These are phyloP conservation scores for Natrix natrix DNA, from an alignment of 2,797 vertebrate genomes.

Conservation along the genomic window DNA sequence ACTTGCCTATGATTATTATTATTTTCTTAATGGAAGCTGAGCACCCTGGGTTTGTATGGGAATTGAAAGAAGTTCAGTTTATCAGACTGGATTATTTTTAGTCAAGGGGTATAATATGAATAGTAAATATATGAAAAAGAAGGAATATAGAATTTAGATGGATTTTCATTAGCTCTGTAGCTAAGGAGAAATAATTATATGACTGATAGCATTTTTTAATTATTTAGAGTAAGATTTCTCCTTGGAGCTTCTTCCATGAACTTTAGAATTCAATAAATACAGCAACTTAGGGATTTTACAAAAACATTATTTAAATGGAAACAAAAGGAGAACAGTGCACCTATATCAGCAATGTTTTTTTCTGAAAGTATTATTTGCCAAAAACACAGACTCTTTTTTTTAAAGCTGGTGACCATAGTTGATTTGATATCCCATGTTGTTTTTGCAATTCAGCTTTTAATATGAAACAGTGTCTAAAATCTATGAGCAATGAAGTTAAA, in stretches of 20 bases:
- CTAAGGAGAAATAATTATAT: neutral
- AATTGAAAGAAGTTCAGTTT: neutral
- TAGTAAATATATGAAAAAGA: neutral
- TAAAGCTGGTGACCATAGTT: neutral
- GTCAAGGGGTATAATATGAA: neutral
- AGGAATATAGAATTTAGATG: neutral
- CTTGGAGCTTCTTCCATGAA: neutral
- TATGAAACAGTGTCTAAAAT: constrained; percentile 16
- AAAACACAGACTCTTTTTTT: neutral
- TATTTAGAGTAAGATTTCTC: neutral
- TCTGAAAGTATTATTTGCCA: neutral
- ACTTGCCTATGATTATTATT: neutral
- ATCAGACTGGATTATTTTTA: neutral
- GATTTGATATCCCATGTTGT: neutral
- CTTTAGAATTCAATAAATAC: neutral
- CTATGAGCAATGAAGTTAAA: constrained; percentile 15
- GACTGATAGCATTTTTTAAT: neutral
- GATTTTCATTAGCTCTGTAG: neutral
- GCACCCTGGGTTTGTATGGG: neutral
- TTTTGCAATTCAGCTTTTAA: constrained; percentile 22
- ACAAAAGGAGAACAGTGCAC: neutral
- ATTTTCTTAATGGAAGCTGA: neutral
- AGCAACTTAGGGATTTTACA: neutral
- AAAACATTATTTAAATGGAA: constrained; percentile 14
- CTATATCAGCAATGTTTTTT: neutral